Conservation (phyloP, 2,888 invertebrate species). For the Parelbella ahira region DNA sequence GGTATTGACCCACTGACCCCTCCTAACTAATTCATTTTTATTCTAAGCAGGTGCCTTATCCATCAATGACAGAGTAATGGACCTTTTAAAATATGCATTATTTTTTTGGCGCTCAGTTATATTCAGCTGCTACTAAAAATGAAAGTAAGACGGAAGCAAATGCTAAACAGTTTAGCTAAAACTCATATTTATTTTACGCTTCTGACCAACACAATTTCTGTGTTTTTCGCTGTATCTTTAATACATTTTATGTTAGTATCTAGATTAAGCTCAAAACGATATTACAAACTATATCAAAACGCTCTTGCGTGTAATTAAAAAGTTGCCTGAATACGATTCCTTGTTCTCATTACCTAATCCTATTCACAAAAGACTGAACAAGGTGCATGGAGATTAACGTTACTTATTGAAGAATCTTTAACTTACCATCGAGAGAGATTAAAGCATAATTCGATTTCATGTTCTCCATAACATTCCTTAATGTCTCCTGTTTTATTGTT, state of each 20-base stretch:
- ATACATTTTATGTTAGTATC: no score
- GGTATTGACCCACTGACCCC: slow-evolving; percentile 14
- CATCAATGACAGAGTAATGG: slow-evolving; percentile 17
- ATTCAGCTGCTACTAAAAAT: no score
- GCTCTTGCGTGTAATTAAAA: no score
- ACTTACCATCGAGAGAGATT: slow-evolving; percentile 89
- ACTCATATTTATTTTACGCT: background rate
- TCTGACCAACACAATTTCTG: no score
- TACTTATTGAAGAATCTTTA: no score
- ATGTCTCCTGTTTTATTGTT: slow-evolving; percentile 86
- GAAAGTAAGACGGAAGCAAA: background rate
- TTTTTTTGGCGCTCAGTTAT: slow-evolving; percentile 6
- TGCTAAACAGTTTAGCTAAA: background rate
- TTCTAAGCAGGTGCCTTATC: slow-evolving; percentile 20
- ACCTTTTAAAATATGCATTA: slow-evolving; percentile 9
- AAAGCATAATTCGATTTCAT: slow-evolving; percentile 85
- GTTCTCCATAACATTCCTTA: slow-evolving; percentile 86
- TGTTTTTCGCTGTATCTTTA: no score
- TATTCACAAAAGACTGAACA: slow-evolving; percentile 2
- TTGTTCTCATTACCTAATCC: slow-evolving; percentile 1
- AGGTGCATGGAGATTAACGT: no score
- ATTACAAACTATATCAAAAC: no score
- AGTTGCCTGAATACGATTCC: slow-evolving; percentile 2
- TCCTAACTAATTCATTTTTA: slow-evolving; percentile 12
- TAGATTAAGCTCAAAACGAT: no score